phyloP scores from a whole-genome alignment of 2,113 vertebrate species.

The Notechis scutatus region DNA sequence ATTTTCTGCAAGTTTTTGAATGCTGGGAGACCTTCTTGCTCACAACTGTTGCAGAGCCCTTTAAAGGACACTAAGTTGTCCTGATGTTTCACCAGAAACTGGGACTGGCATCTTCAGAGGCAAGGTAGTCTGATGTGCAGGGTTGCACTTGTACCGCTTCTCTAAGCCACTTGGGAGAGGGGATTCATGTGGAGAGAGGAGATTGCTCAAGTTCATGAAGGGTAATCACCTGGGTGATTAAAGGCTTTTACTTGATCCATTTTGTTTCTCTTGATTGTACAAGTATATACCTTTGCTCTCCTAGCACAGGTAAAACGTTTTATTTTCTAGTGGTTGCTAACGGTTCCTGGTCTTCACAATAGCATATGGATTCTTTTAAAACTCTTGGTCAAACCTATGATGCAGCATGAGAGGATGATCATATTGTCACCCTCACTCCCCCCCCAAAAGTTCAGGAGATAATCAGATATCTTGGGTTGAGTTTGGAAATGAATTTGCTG shows the following conservation, averaged over 20 bases:
- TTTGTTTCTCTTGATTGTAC: not conserved
- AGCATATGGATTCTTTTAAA: not conserved
- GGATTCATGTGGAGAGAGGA: not conserved
- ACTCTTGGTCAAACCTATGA: not conserved
- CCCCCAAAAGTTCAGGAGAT: not conserved
- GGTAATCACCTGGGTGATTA: not conserved
- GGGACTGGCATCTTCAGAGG: not conserved
- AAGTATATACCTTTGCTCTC: not conserved
- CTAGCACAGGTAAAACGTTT: not conserved
- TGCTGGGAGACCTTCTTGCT: not conserved
- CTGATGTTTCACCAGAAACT: not conserved
- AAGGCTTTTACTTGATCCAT: not conserved
- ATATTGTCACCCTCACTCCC: not conserved
- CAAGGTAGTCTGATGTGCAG: not conserved
- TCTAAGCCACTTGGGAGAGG: not conserved
- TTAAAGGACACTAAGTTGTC: not conserved
- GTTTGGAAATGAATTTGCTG: not conserved
- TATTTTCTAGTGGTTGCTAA: not conserved
- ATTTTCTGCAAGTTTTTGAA: not conserved
- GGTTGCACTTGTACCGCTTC: not conserved
- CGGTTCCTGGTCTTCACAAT: not conserved
- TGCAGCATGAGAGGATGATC: not conserved
- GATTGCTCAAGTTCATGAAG: not conserved
- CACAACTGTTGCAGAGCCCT: not conserved
- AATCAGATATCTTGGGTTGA: not conserved